phyloP scores from a whole-genome alignment of 2,888 invertebrate species.

The Slavum lentiscoides region DNA sequence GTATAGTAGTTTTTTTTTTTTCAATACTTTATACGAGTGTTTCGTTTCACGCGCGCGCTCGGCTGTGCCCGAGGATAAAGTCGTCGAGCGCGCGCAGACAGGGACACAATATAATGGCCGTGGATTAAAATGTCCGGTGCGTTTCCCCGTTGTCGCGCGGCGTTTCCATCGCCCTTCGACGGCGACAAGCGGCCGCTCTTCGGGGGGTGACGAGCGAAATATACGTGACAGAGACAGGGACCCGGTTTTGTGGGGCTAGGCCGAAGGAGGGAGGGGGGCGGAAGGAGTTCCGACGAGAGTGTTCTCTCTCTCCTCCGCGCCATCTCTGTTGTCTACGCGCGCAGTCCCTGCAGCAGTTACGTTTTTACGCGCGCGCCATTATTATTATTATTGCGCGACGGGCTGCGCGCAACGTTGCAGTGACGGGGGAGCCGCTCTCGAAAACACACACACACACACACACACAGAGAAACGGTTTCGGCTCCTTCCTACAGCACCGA shows the following conservation, averaged over 20 bases:
- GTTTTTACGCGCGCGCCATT: no score
- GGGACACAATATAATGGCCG: slow-evolving; percentile 41
- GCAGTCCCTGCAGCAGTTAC: no score
- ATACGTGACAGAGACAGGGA: background rate
- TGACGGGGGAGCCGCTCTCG: no score
- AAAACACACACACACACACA: no score
- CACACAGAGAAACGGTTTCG: no score
- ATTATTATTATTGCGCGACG: no score
- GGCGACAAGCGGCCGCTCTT: no score
- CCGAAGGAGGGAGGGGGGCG: background rate
- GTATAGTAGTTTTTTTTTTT: background rate
- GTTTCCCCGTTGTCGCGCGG: background rate
- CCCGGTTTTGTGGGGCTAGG: no score
- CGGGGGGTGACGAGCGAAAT: no score
- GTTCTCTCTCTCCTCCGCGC: slow-evolving; percentile 26
- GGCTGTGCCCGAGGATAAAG: slow-evolving; percentile 20
- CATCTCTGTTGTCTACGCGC: background rate
- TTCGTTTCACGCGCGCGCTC: slow-evolving; percentile 10
- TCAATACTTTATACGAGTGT: slow-evolving; percentile 35
- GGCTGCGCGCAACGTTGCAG: no score
- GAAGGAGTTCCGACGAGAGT: background rate
- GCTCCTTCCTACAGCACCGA: no score
- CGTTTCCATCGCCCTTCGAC: background rate
- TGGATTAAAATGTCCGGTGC: slow-evolving; percentile 50
- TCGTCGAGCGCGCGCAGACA: slow-evolving; percentile 16